Evolutionary conservation across 2,888 invertebrate genomes (phyloP).

Genomic region (Teinopalpus imperialis): DNA sequence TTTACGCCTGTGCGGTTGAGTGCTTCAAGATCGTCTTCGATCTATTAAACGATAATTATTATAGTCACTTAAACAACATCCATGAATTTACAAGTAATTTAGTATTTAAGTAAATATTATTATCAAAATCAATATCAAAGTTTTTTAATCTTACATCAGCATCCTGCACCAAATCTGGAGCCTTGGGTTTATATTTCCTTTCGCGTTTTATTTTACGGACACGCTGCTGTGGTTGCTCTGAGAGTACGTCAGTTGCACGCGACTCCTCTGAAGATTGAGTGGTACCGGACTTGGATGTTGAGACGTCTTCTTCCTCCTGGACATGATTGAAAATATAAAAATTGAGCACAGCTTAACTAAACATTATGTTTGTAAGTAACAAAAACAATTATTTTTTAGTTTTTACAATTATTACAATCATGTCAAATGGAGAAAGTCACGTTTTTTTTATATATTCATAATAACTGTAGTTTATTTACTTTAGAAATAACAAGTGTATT

Average conservation of each 20-base stretch:
- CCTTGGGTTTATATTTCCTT: conserved; percentile 63
- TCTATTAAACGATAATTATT: conserved; percentile 57
- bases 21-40: conserved; percentile 94
- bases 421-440: too few species aligned
- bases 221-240: conserved; percentile 38
- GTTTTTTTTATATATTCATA: too few species aligned
- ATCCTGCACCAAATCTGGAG: conserved; percentile 66
- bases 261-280: conserved; percentile 51
- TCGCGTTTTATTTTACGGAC: conserved; percentile 61
- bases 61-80: too few species aligned
- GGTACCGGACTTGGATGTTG: conserved; percentile 55
- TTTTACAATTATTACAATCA: too few species aligned
- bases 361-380: too few species aligned
- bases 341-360: background rate
- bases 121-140: too few species aligned
- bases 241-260: conserved; percentile 35
- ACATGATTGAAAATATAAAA: background rate
- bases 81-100: too few species aligned
- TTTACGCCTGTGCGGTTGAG: conserved; percentile 90
- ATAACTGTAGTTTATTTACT: too few species aligned
- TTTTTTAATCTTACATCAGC: conserved; percentile 65
- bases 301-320: conserved; percentile 63
- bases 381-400: too few species aligned
- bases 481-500: too few species aligned
- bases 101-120: too few species aligned